Base-by-base conservation (phyloP, 2,113 vertebrate genomes). In the Perognathus longimembris region DNA sequence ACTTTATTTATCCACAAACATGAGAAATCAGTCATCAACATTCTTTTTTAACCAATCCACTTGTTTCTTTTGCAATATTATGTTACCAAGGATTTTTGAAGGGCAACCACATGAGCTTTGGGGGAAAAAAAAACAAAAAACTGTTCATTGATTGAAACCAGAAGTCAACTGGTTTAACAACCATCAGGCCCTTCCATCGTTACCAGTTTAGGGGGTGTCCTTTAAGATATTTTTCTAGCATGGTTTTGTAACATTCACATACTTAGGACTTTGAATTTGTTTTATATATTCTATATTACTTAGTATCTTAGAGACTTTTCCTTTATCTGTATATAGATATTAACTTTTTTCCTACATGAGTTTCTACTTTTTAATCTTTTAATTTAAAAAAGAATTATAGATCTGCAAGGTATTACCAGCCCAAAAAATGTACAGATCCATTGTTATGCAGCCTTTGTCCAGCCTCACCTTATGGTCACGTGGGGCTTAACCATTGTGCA, bases 1-100 rank as follows among this genome's bases (percentile, higher is more conserved):
- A 81, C 3, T 92, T 82, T 77, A 88, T 81, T 80, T 92, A 57
- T 18, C 30, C 30, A 85, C 77, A 88, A 82, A 59, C 69, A 66
- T 78, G 40, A 69, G 20, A 83, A 82, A 42, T 63, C 4, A 26
- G 8, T 74, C 71, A 75, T 61, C 63, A 50, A 66, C 76, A 67
- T 82, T 85, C 24, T 61, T 34, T 69, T 38, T 66, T n/a, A 34
- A 30, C 28, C 28, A 45, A 76, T 63, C 15, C n/a, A 24, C 59
- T 91, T 77, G 22, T 24, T 89, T 89, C 57, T 88, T 89, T 91
- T 73, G 32, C 45, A 36, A 42, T 61, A 18, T 82, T 66, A 77
- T 8, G 26, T 32, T 89, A 77, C 15, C 42, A 82, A 66, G 26
- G 6, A 21, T 77, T 73, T 91, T 80, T 30, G 34, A 30, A 74